Conservation (phyloP, 1,140 invertebrate genomes). For the Drosophila littoralis region DNA sequence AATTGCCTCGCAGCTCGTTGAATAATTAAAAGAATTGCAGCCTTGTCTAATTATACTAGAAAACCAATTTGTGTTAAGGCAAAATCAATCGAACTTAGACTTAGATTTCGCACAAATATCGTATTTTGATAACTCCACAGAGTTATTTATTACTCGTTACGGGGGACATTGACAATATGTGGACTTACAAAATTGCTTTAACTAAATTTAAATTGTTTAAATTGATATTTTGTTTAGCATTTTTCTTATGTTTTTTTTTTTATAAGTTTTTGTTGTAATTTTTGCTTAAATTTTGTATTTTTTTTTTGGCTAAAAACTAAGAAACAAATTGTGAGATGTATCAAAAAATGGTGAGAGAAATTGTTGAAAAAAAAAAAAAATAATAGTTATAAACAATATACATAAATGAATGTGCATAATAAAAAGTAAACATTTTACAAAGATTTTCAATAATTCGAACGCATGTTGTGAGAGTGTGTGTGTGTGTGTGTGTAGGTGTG, state of each 20-base stretch:
- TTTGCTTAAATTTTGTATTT: conserved; percentile 9
- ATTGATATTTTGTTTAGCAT: conserved; percentile 6
- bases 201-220: conserved; percentile 62
- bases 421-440: conserved; percentile 18
- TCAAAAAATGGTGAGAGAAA: conserved; percentile 4
- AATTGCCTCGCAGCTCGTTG: background rate
- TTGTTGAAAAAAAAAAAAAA: conserved; percentile 30
- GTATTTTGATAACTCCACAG: conserved; percentile 1
- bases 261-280: conserved; percentile 2
- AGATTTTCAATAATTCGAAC: conserved; percentile 32
- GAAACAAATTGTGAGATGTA: conserved; percentile 28
- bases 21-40: background rate
- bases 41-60: conserved; percentile 55
- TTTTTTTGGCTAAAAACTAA: conserved; percentile 58
- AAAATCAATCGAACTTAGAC: conserved; percentile 7
- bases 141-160: conserved; percentile 1
- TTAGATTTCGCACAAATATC: conserved; percentile 12
- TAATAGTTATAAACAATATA: conserved; percentile 13
- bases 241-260: conserved; percentile 24
- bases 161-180: conserved; percentile 3
- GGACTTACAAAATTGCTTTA: conserved; percentile 60
- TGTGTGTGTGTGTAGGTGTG: conserved; percentile 23
- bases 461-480: conserved; percentile 9
- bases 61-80: conserved; percentile 33
- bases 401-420: conserved; percentile 10